phyloP scores from a whole-genome alignment of 2,113 vertebrate species.

The Chionis minor region DNA sequence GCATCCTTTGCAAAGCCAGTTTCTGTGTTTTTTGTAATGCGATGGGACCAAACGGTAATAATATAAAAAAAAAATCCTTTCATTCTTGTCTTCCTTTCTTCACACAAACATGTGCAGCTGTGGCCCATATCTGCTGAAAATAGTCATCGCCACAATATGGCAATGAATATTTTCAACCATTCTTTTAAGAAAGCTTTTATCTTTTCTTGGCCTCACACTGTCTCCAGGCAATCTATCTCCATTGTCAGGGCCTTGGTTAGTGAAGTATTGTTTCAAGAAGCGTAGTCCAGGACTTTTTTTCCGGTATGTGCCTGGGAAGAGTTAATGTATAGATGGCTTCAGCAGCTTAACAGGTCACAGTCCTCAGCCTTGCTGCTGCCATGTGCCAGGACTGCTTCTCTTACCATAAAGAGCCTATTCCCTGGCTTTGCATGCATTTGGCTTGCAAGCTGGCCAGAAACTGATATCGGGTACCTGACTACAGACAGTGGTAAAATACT shows the following conservation, averaged over 20 bases:
- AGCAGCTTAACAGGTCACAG: neutral
- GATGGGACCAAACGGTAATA: neutral
- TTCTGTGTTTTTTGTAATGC: neutral
- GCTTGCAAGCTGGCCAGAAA: neutral
- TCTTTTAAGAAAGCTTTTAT: slow-evolving; percentile 58
- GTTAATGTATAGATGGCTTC: slow-evolving; percentile 13
- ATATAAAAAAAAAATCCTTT: slow-evolving; percentile 8
- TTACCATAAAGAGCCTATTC: neutral
- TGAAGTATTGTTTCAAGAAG: slow-evolving; percentile 35
- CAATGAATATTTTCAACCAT: slow-evolving; percentile 45
- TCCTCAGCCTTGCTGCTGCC: neutral
- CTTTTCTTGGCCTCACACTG: slow-evolving; percentile 36
- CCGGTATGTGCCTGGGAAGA: neutral
- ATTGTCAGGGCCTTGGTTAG: slow-evolving; percentile 35
- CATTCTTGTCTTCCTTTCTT: slow-evolving; percentile 47
- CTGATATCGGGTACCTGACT: neutral
- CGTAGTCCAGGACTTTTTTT: neutral
- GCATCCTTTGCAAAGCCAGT: neutral
- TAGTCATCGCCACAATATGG: slow-evolving; percentile 44
- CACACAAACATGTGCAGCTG: slow-evolving; percentile 44
- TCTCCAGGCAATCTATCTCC: slow-evolving; percentile 31
- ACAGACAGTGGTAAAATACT: neutral
- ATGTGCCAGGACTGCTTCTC: neutral
- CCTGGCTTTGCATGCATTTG: neutral
- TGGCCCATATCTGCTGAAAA: slow-evolving; percentile 55